Evolutionary conservation across 2,797 vertebrate genomes (phyloP).

Genomic region (Pyrocephalus nanus): DNA sequence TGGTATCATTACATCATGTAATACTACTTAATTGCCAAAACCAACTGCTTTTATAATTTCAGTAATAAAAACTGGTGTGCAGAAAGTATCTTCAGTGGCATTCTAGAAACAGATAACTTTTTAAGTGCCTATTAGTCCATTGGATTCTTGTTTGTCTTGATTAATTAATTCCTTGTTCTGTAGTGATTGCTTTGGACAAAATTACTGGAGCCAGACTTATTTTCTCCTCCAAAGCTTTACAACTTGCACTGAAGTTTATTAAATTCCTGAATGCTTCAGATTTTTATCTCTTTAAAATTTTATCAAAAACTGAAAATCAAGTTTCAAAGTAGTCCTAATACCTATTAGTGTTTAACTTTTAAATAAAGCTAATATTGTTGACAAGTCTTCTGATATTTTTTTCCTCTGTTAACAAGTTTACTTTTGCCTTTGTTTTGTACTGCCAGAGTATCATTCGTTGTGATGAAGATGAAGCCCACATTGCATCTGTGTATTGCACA

Average conservation of each 20-base stretch:
- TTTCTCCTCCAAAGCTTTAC: background rate
- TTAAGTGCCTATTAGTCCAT: background rate
- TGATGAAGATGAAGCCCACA: slow-evolving; percentile 94
- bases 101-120: background rate
- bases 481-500: slow-evolving; percentile 95
- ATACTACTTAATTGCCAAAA: background rate
- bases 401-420: background rate
- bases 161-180: background rate
- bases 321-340: background rate
- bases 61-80: background rate
- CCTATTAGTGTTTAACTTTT: background rate
- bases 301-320: background rate
- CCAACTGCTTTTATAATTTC: background rate
- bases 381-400: background rate
- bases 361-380: background rate
- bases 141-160: background rate
- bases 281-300: background rate
- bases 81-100: background rate
- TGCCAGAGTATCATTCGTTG: slow-evolving; percentile 91
- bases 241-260: background rate
- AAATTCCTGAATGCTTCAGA: background rate
- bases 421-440: background rate
- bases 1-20: background rate
- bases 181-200: background rate
- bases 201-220: background rate